Conservation (phyloP, 2,888 invertebrate species). For the Trissonchulus sp. region DNA sequence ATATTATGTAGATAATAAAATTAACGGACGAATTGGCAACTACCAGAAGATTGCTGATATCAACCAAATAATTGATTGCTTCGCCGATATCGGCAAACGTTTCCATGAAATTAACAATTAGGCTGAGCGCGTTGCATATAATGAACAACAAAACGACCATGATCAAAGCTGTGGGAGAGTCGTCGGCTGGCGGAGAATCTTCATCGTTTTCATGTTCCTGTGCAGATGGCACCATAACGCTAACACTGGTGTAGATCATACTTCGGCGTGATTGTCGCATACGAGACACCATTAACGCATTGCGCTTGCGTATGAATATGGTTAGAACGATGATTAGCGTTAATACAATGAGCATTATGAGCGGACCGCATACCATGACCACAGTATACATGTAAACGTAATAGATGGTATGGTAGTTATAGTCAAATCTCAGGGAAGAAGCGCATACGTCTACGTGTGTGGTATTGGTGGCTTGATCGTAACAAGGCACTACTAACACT, state of each 20-base stretch:
- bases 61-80: constrained; percentile 48
- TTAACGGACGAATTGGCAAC: constrained; percentile 50
- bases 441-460: constrained; percentile 46
- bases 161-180: constrained; percentile 25
- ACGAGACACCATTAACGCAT: not conserved
- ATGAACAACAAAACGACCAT: constrained; percentile 50
- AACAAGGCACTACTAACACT: constrained; percentile 44
- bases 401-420: constrained; percentile 37
- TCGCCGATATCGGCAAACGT: constrained; percentile 31
- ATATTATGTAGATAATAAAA: constrained; percentile 49
- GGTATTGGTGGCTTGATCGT: constrained; percentile 40
- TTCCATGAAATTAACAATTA: constrained; percentile 48
- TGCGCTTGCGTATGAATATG: not conserved
- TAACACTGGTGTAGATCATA: not conserved
- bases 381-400: constrained; percentile 29
- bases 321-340: constrained; percentile 20
- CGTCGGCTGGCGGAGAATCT: not conserved
- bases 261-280: not conserved
- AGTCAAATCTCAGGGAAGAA: constrained; percentile 32
- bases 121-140: constrained; percentile 47
- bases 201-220: not conserved
- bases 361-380: constrained; percentile 31
- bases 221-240: not conserved
- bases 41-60: constrained; percentile 48
- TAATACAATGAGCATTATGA: constrained; percentile 25